Evolutionary conservation across 2,797 vertebrate genomes (phyloP).

Genomic region (Sebastiscus tertius): DNA sequence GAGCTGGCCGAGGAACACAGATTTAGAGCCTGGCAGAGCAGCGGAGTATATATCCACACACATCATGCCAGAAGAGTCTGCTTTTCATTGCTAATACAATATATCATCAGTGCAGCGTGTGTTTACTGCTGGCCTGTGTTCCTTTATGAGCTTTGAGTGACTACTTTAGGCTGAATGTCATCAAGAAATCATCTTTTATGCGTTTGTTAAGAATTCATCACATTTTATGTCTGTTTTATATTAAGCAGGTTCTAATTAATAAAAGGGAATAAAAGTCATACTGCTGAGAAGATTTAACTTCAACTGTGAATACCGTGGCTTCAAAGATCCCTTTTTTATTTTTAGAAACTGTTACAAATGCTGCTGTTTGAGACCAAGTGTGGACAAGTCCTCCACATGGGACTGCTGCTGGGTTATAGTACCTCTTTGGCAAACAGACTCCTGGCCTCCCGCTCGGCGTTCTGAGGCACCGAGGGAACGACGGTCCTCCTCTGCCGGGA

Average conservation of each 20-base stretch:
- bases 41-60: background rate
- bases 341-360: background rate
- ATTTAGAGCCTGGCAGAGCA: constrained; percentile 13
- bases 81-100: constrained; percentile 27
- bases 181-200: background rate
- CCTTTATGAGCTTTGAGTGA: constrained; percentile 19
- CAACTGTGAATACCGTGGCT: background rate
- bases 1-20: constrained; percentile 25
- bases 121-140: constrained; percentile 19
- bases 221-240: background rate
- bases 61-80: constrained; percentile 14
- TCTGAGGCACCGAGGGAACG: constrained; percentile 91
- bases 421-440: constrained; percentile 98
- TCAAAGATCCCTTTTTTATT: background rate
- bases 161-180: background rate
- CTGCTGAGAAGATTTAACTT: background rate
- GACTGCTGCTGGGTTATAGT: constrained; percentile 17
- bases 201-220: background rate
- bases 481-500: constrained; percentile 89
- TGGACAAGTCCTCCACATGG: background rate
- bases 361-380: background rate
- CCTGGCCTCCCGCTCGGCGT: constrained; percentile 91
- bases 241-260: background rate
- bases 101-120: background rate
- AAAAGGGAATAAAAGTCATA: background rate